These are phyloP conservation scores for Porites australiensis DNA, from an alignment of 64 coral and sea anemone species.

Conservation along the genomic window DNA sequence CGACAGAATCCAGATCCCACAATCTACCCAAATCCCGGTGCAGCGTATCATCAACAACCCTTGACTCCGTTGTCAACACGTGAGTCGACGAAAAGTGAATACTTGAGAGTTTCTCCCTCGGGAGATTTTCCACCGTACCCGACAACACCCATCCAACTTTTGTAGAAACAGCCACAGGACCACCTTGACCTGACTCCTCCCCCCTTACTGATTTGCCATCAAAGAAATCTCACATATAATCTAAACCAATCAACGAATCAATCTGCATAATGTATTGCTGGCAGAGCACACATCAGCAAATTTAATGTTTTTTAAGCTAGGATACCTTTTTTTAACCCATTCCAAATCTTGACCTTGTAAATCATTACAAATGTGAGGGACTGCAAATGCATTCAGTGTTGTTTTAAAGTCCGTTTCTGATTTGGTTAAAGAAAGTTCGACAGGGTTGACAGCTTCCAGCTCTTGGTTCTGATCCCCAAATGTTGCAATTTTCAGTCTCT, in stretches of 20 bases:
- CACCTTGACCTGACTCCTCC: not conserved
- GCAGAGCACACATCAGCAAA: not conserved
- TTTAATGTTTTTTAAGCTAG: not conserved
- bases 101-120: not conserved
- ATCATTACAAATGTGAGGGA: conserved; percentile 13
- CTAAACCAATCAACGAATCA: conserved; percentile 8
- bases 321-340: not conserved
- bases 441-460: not conserved
- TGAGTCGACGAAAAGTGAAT: conserved; percentile 9
- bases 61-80: conserved; percentile 1
- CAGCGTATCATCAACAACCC: not conserved
- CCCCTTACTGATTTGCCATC: not conserved
- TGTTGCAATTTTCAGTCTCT: too few species aligned
- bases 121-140: not conserved
- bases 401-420: conserved; percentile 10
- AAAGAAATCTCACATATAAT: conserved; percentile 11
- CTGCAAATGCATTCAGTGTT: not conserved
- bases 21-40: not conserved
- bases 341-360: not conserved
- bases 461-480: not conserved
- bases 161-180: not conserved
- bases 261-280: not conserved
- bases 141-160: conserved; percentile 30
- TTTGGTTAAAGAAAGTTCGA: not conserved
- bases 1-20: conserved; percentile 32